These are phyloP conservation scores for Callocephalon fimbriatum DNA, from an alignment of 2,113 vertebrate genomes.

Conservation along the genomic window DNA sequence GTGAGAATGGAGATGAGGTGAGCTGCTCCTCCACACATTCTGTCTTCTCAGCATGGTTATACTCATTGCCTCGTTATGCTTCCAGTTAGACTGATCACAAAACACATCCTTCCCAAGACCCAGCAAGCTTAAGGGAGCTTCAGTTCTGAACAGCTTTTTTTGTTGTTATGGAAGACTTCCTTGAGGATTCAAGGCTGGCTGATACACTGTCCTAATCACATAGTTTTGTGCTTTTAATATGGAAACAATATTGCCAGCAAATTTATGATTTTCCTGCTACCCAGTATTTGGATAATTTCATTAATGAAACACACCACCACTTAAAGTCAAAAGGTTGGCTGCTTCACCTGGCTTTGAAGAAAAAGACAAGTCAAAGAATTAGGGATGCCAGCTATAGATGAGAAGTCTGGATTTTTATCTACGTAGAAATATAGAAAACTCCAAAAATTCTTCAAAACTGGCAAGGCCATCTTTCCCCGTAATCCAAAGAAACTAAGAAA, in stretches of 20 bases:
- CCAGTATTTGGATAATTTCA: background rate
- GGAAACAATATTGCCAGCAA: background rate
- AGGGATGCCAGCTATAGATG: background rate
- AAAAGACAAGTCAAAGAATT: background rate
- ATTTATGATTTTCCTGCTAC: background rate
- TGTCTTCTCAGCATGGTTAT: background rate
- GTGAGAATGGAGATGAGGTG: background rate
- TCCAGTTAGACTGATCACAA: background rate
- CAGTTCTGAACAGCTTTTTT: background rate
- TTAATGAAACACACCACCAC: background rate
- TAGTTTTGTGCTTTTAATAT: background rate
- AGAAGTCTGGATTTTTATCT: background rate
- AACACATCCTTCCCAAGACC: background rate
- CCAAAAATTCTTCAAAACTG: background rate
- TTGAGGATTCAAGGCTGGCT: background rate
- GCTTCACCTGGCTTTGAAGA: background rate
- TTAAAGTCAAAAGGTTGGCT: background rate
- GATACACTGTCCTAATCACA: background rate
- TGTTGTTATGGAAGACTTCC: background rate
- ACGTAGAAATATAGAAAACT: background rate
- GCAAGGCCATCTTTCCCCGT: background rate
- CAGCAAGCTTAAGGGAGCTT: background rate
- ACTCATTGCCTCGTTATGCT: background rate
- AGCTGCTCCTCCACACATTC: background rate
- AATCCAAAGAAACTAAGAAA: background rate